A percentile compares a stretch with the other conserved stretches of the same genome.
These are phyloP conservation scores for Pollimyrus isidori DNA, from an alignment of 2,113 vertebrate species.

Conservation along the genomic window DNA sequence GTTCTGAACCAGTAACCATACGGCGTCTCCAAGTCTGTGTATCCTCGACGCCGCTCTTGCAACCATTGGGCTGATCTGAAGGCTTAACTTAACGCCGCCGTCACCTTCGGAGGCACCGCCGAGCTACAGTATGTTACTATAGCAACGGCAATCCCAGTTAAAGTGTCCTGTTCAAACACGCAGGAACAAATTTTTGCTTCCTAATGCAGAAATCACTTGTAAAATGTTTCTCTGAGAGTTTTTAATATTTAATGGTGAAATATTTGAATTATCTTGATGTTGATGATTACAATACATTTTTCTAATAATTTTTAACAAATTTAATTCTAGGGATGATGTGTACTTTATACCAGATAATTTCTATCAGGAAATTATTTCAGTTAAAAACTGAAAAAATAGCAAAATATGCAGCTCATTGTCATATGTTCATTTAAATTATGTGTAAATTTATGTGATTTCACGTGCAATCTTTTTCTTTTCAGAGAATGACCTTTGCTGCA, in stretches of 20 bases:
- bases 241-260: neutral
- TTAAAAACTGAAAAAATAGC: neutral
- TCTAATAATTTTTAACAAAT: neutral
- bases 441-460: neutral
- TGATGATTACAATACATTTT: neutral
- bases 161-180: neutral
- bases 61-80: neutral
- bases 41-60: slow-evolving; percentile 22
- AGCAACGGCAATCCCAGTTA: neutral
- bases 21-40: neutral
- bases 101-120: neutral
- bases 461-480: neutral
- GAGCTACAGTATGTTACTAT: too few relatives aligned
- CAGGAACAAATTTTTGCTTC: neutral
- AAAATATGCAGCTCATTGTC: neutral
- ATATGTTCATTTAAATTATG: neutral
- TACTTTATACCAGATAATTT: neutral
- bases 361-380: neutral
- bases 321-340: neutral
- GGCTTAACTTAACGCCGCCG: neutral
- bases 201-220: neutral
- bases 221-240: neutral
- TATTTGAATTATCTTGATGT: neutral
- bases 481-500: neutral
- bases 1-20: neutral